Evolutionary conservation across 2,888 invertebrate genomes (phyloP), one percentile per base, ranked within the genome.

Genomic region (Drosophila aldrichi): DNA sequence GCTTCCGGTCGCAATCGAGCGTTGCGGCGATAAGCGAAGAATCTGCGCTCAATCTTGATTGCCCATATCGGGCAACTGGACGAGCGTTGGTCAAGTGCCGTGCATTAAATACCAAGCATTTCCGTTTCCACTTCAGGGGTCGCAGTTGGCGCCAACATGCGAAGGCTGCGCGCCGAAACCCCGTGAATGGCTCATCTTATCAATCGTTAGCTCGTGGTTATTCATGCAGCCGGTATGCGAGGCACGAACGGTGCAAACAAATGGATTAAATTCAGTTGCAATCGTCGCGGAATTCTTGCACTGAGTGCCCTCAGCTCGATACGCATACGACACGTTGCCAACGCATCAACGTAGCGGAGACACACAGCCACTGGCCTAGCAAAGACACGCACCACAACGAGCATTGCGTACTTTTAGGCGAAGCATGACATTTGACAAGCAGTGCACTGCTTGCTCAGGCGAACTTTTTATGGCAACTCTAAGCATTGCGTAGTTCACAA

Each of bases 291-390:
- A 32, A 49, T 22, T 36, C 51, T 41, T 43, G 29, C 18, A 6
- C 10, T 48, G 41, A 48, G 9, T 16, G n/a, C 34, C 16, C 32
- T 38, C 3, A 0, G 10, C 18, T 32, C 29, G 77, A 66, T 81
- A 63, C 69, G 56, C 77, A 78, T 78, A 77, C 78, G 78, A 41
- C 73, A 43, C 36, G 65, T 78, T 34, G 69, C 18, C 36, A n/a
- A n/a, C 12, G 20, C 20, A 9, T 0, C 43, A 0, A 7, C 3
- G 0, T 20, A 46, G 3, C 38, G 2, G 2, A 12, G 18, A 16
- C 57, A 29, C 29, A 12, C 25, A 29, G 5, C 6, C 51, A 20
- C 7, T 1, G 0, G 1, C 22, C 3, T 20, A 48, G 67, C 7
- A 1, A 14, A 1, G 20, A 49, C 41, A 36, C 49, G 6, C 18